Evolutionary conservation across 2,113 vertebrate genomes (phyloP).

Genomic region (Nettapus auritus): DNA sequence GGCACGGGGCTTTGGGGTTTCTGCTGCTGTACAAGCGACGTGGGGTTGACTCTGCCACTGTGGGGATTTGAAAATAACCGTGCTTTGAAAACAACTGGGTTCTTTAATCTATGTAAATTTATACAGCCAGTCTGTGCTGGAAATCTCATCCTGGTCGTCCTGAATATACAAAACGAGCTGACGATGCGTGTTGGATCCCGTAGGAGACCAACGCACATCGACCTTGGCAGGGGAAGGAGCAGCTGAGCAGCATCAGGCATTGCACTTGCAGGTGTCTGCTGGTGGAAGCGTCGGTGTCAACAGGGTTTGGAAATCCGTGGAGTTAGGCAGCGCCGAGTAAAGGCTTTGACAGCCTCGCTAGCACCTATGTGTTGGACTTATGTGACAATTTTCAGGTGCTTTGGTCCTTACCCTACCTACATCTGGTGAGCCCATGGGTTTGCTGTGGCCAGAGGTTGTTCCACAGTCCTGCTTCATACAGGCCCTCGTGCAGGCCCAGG

Average conservation of each 20-base stretch:
- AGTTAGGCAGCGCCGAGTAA: fast-evolving
- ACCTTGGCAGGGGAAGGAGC: neutral
- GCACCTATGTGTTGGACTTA: neutral
- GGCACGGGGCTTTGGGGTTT: neutral
- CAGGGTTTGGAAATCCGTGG: fast-evolving
- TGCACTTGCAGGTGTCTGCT: neutral
- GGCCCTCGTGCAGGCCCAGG: neutral
- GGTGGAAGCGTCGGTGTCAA: neutral
- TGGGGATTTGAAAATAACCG: neutral
- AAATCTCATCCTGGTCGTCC: neutral
- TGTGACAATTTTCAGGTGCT: neutral
- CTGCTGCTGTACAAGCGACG: neutral
- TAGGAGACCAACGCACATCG: neutral
- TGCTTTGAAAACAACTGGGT: neutral
- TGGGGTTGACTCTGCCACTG: neutral
- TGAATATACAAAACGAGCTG: neutral
- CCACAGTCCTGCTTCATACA: neutral
- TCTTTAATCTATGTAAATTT: neutral
- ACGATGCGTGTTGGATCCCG: neutral
- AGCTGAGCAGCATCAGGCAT: neutral
- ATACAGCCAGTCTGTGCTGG: neutral
- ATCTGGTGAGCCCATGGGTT: neutral
- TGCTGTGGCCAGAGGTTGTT: neutral
- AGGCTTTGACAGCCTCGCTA: neutral
- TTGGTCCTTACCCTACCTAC: neutral